These are phyloP conservation scores for Notechis scutatus DNA, from an alignment of 2,113 vertebrate genomes.

Conservation along the genomic window DNA sequence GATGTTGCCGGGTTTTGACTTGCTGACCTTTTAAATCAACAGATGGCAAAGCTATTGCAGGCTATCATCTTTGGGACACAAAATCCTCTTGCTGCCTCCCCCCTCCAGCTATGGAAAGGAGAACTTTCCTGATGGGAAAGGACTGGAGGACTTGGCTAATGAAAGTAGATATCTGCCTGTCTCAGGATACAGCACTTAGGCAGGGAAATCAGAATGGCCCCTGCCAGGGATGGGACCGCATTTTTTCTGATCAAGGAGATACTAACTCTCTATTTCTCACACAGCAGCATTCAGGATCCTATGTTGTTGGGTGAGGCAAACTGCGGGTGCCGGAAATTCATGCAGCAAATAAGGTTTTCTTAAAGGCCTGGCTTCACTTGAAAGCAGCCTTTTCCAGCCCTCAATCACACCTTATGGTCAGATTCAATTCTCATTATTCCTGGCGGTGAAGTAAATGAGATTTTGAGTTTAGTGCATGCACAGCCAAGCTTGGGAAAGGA, in stretches of 20 bases:
- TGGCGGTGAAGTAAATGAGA: background rate
- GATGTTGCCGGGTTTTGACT: constrained; percentile 26
- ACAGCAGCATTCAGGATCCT: background rate
- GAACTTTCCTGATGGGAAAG: background rate
- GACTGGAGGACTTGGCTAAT: background rate
- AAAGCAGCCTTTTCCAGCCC: background rate
- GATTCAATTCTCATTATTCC: background rate
- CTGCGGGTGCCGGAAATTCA: background rate
- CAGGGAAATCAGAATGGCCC: background rate
- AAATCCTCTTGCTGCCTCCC: background rate
- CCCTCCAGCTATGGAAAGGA: background rate
- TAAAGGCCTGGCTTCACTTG: background rate
- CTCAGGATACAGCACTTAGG: background rate
- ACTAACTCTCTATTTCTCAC: background rate
- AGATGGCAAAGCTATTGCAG: constrained; percentile 12
- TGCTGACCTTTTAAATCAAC: constrained; percentile 37
- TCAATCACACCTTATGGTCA: background rate
- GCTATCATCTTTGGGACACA: background rate
- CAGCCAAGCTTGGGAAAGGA: background rate
- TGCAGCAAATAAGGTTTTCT: background rate
- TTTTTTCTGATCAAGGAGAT: background rate
- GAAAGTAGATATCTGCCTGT: background rate
- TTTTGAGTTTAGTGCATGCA: background rate
- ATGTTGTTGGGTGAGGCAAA: background rate
- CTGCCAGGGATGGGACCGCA: background rate